Base-by-base conservation (phyloP, 1,140 invertebrate species). In the Bombus confusus region DNA sequence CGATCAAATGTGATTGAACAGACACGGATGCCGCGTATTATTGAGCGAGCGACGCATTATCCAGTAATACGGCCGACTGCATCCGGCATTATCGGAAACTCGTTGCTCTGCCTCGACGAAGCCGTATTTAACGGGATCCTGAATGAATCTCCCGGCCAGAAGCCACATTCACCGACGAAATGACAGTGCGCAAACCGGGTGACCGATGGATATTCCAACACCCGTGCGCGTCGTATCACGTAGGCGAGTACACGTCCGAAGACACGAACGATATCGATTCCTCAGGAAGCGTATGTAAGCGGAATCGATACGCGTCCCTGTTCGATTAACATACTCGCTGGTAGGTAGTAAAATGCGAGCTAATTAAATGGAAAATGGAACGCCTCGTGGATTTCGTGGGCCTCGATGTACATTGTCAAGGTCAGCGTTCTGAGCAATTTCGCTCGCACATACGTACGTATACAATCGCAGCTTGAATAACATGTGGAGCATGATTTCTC, bases 61-160 rank as follows among this genome's bases (percentile, higher is more conserved):
- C 92, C 93, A 88, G 88, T 91, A 93, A 93, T 92, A 92, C 92
- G 92, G 87, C 90, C 91, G 89, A 88, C 86, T 91, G 92, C 90
- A 90, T 93, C 92, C 89, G 91, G 89, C 90, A 91, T 93, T 93
- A 93, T 93, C 92, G 93, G 92, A 93, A 93, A 93, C 91, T 93
- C 92, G 92, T 93, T 92, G 90, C 91, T 89, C 88, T 86, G 85
- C 87, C 88, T 91, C 87, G 87, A 85, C 82, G 91, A 88, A 76
- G 87, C 83, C 87, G 87, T 93, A 90, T 93, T 92, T 92, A 91
- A 92, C 92, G 85, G 87, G 82, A 86, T 87, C 87, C 73, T 71
- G 91, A 91, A 90, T 76, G 79, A 84, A 72, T 87, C 80, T 43
- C 85, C 71, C 37, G 43, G 57, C 59, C 41, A 80, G 78, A 75